These are phyloP conservation scores for Drosophila imparisetae DNA, from an alignment of 2,888 invertebrate genomes.

Conservation along the genomic window DNA sequence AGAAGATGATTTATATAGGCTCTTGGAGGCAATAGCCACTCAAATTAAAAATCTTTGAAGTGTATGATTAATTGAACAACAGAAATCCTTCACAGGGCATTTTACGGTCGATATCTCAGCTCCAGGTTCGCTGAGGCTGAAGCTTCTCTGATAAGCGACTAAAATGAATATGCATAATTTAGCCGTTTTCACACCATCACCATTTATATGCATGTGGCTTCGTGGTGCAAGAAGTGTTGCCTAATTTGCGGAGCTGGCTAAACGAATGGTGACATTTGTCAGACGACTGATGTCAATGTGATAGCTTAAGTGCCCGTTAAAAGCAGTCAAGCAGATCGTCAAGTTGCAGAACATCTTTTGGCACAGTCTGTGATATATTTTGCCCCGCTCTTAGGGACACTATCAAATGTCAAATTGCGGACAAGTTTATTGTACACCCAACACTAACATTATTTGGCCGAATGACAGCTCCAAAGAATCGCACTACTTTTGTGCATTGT, in stretches of 20 bases:
- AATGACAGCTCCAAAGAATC: conserved; percentile 17
- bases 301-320: conserved; percentile 24
- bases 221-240: conserved; percentile 23
- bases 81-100: conserved; percentile 1
- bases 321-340: conserved; percentile 12
- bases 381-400: neutral
- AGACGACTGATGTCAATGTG: conserved; percentile 11
- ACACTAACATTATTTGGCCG: conserved; percentile 46
- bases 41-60: neutral
- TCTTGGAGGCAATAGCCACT: neutral
- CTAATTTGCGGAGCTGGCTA: conserved; percentile 25
- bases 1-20: neutral
- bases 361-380: neutral
- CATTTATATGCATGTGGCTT: conserved; percentile 23
- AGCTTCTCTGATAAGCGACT: conserved; percentile 33
- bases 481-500: conserved; percentile 38
- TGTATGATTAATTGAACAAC: neutral
- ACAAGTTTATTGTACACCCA: conserved; percentile 26
- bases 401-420: conserved; percentile 45
- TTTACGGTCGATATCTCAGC: neutral
- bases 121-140: conserved; percentile 10
- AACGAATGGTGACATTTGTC: conserved; percentile 42
- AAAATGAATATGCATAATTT: conserved; percentile 18
- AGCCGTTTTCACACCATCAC: conserved; percentile 5
- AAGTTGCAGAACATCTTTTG: conserved; percentile 11